Conservation (phyloP, 2,888 invertebrate species). For the Mythimna ferrago region DNA sequence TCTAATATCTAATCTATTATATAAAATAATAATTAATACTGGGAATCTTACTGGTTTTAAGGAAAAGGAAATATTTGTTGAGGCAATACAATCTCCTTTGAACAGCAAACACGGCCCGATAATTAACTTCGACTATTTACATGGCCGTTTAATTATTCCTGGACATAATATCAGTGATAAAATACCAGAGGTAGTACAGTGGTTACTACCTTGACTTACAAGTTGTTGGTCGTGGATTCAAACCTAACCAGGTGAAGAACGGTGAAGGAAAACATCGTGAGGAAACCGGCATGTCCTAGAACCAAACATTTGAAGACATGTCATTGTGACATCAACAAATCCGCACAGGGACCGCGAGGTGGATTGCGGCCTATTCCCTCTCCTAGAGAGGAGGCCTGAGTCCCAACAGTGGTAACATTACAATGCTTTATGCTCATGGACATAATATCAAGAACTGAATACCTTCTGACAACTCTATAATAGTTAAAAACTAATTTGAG, state of each 20-base stretch:
- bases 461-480: neutral
- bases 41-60: neutral
- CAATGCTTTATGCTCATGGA: neutral
- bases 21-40: conserved; percentile 12
- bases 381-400: too few species aligned
- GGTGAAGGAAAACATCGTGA: too few species aligned
- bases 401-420: too few species aligned
- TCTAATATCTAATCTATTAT: neutral
- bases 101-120: conserved; percentile 68
- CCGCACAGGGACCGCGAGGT: too few species aligned
- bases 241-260: too few species aligned
- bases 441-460: neutral
- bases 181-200: too few species aligned
- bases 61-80: conserved; percentile 19
- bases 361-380: too few species aligned
- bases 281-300: too few species aligned
- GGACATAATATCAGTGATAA: neutral
- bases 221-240: too few species aligned
- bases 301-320: too few species aligned
- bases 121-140: conserved; percentile 73
- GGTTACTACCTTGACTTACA: too few species aligned
- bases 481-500: conserved; percentile 30
- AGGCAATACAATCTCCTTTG: conserved; percentile 62
- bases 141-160: conserved; percentile 53
- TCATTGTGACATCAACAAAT: too few species aligned